phyloP scores from a whole-genome alignment of 2,113 vertebrate species.

The Recurvirostra avosetta region DNA sequence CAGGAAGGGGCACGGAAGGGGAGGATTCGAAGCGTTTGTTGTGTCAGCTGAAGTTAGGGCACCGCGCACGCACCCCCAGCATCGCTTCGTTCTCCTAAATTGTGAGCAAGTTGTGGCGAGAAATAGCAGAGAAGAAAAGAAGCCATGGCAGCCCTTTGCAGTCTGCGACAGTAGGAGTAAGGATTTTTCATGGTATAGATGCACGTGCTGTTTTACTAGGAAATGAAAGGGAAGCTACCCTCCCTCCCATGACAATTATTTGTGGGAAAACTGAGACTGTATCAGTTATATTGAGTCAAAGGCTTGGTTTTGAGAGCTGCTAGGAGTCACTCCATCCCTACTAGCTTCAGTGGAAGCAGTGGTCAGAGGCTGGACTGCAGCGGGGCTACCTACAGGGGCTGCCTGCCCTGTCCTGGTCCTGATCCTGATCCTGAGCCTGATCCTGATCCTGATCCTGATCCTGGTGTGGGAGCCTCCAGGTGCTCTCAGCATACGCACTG shows the following conservation, averaged over 20 bases:
- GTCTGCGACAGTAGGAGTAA: neutral
- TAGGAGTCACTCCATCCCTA: neutral
- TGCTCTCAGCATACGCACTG: neutral
- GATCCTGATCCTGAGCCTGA: neutral
- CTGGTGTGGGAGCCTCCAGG: neutral
- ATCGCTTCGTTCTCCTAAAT: neutral
- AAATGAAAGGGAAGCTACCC: neutral
- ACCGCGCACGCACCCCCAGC: neutral
- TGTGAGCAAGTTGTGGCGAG: neutral
- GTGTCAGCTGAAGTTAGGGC: neutral
- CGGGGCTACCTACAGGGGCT: fast-evolving
- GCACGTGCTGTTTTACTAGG: neutral
- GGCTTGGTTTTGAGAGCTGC: neutral
- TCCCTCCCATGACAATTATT: neutral
- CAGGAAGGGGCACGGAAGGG: neutral
- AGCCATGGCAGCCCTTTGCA: neutral
- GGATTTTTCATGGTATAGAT: neutral
- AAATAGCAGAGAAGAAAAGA: neutral
- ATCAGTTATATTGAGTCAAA: neutral
- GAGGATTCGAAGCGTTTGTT: neutral
- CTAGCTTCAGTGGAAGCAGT: neutral
- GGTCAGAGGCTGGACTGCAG: neutral
- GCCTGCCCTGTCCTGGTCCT: neutral
- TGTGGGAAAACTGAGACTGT: neutral
- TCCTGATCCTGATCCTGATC: neutral